These are phyloP conservation scores for Petrophora chlorosata DNA, from an alignment of 2,888 invertebrate species.

Conservation along the genomic window DNA sequence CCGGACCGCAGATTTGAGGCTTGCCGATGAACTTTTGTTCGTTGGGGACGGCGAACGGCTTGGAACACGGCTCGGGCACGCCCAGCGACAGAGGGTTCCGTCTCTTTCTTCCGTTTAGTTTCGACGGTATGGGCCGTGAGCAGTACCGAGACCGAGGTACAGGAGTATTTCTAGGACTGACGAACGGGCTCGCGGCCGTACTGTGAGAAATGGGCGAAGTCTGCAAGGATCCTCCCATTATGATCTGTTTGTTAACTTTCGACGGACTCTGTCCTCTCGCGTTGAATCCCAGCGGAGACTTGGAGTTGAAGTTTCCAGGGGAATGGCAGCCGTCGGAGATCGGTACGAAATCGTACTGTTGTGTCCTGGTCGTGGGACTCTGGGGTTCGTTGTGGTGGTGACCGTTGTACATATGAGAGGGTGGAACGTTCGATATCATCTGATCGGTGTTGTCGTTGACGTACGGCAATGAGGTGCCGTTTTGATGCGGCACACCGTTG, in stretches of 20 bases:
- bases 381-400: slow-evolving; percentile 84
- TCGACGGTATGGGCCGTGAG: slow-evolving; percentile 79
- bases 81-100: slow-evolving; percentile 68
- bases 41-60: slow-evolving; percentile 73
- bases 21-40: slow-evolving; percentile 73
- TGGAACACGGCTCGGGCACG: slow-evolving; percentile 57
- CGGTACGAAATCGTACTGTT: slow-evolving; percentile 93
- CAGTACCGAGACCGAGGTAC: slow-evolving; percentile 86
- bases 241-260: slow-evolving; percentile 60
- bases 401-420: slow-evolving; percentile 64
- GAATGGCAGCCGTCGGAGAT: slow-evolving; percentile 92
- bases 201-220: slow-evolving; percentile 84
- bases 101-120: slow-evolving; percentile 66
- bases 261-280: slow-evolving; percentile 69
- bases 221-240: slow-evolving; percentile 72
- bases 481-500: slow-evolving; percentile 55
- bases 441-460: slow-evolving; percentile 49
- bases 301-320: slow-evolving; percentile 78
- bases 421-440: slow-evolving; percentile 47
- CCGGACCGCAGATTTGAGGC: slow-evolving; percentile 54
- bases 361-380: slow-evolving; percentile 90
- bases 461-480: slow-evolving; percentile 56
- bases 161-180: slow-evolving; percentile 91
- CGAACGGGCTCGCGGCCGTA: slow-evolving; percentile 90
- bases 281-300: slow-evolving; percentile 70